Base-by-base conservation (phyloP, 2,888 invertebrate species). In the Lithosia quadra region DNA sequence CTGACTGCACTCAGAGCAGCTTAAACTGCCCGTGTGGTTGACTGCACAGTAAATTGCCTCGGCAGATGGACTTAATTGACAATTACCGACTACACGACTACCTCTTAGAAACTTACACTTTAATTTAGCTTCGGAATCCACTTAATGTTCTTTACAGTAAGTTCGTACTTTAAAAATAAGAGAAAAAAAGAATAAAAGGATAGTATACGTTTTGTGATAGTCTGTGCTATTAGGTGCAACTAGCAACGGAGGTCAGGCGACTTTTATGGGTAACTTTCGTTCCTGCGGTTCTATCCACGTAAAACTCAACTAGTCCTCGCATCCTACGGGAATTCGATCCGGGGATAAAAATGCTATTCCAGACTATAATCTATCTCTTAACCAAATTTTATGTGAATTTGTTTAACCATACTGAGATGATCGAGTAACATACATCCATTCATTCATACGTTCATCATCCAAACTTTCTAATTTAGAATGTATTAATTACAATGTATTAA, bases 51-150 rank as follows among this genome's bases (percentile, higher is more conserved):
- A 79, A 76, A 79, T 79, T 76, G 66, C 67, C 60, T 56, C 67
- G 65, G 68, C 74, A 73, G 72, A 74, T 72, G 74, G 65, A 49
- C 39, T 49, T 74, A 72, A 79, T 81, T 73, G 77, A 58, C 79
- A 76, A 81, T 79, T 76, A 79, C 69, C 24, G 64, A 73, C 74
- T 71, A 58, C 56, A 60, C 22, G 67, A 15, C 21, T 24, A 56
- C 66, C 70, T 73, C 36, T 57, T 56, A 72, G 39, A 61, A 63
- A 72, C 18, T 64, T 67, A 63, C 22, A 21, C 28, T 64, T 64
- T 39, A 64, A 64, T 36, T 60, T 59, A 43, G 58, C 11, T 65
- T 43, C 18, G 11, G 24, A 21, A 24, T 60, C 28, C n/a, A 55
- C 11, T 58, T 65, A 53, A 63, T 59, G 24, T 11, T 22, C 22